Base-by-base conservation (phyloP, 30 jellyfish, hydroid and myxozoan genomes). In the Hydra vulgaris region DNA sequence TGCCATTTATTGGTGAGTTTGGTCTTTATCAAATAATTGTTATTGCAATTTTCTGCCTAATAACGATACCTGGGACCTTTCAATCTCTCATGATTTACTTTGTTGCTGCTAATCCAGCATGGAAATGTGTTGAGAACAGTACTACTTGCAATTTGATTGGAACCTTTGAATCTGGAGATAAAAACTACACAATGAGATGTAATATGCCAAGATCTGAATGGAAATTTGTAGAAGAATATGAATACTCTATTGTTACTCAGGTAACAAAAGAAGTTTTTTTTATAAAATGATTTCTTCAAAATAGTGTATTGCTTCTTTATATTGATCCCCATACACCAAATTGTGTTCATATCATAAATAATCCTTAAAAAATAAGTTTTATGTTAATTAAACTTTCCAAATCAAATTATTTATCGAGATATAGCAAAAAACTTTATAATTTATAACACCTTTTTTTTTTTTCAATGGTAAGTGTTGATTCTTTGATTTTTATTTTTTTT, bases 1-100 rank as follows among this genome's bases (percentile, higher is more conserved):
- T 94, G 54, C 95, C 92, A 7, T 66, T 87, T 19, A 81, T 94
- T 61, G 99, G 99, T n/a, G 99, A 94, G 66, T 78, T 88, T 81
- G 96, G 96, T 18, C 76, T 84, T 54, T 87, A 71, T 78, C 99
- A 94, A 84, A 84, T 94, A 15, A 68, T 94, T 23, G 74, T 88
- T 26, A 88, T 88, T 55, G 27, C 68, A 15, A 87, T 87, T 15
- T 85, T 88, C 70, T 94, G 95, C 77, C 66, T 94, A 17, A 69
- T 82, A 79, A 86, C 85, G 19, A 25, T 84, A 23, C 99, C 99
- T 7, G 88, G 83, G 0, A 66, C 96, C 15, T 74, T 87, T 84
- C 91, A 75, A 27, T 84, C 85, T 68, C 83, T 94, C 8, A 74
- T 94, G 1, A 89, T 90, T 22, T 84, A 77, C 77, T 94, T 94